These are phyloP conservation scores for Coremacera marginata DNA, from an alignment of 2,888 invertebrate genomes.

Conservation along the genomic window DNA sequence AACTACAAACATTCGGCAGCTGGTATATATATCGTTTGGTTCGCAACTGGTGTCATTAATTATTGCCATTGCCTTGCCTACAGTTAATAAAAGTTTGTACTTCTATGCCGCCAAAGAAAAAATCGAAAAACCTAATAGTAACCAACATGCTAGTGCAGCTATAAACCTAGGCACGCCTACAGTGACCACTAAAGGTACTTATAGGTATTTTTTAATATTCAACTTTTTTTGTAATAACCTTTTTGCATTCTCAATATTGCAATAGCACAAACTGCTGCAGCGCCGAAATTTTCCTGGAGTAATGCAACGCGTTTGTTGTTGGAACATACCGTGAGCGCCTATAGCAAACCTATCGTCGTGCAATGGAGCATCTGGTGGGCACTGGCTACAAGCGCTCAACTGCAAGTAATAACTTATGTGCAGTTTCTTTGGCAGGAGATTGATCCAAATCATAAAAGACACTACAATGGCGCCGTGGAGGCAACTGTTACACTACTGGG, in stretches of 20 bases:
- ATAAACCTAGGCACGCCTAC: too few relatives aligned
- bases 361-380: slow-evolving; percentile 87
- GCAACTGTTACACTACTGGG: slow-evolving; percentile 75
- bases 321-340: slow-evolving; percentile 74
- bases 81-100: slow-evolving; percentile 81
- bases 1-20: slow-evolving; percentile 78
- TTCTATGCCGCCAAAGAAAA: slow-evolving; percentile 73
- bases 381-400: slow-evolving; percentile 78
- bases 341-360: slow-evolving; percentile 73
- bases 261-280: neutral
- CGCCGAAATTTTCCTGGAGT: slow-evolving; percentile 60
- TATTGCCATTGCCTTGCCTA: slow-evolving; percentile 82
- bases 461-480: slow-evolving; percentile 80
- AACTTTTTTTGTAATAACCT: too few relatives aligned
- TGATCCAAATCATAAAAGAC: slow-evolving; percentile 70
- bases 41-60: slow-evolving; percentile 79
- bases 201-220: too few relatives aligned
- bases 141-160: too few relatives aligned
- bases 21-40: slow-evolving; percentile 84
- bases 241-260: too few relatives aligned
- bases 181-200: too few relatives aligned
- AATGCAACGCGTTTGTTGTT: slow-evolving; percentile 72
- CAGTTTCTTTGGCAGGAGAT: slow-evolving; percentile 87
- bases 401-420: slow-evolving; percentile 76
- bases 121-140: too few relatives aligned